phyloP scores from a whole-genome alignment of 2,113 vertebrate species.

The Burhinus bistriatus region DNA sequence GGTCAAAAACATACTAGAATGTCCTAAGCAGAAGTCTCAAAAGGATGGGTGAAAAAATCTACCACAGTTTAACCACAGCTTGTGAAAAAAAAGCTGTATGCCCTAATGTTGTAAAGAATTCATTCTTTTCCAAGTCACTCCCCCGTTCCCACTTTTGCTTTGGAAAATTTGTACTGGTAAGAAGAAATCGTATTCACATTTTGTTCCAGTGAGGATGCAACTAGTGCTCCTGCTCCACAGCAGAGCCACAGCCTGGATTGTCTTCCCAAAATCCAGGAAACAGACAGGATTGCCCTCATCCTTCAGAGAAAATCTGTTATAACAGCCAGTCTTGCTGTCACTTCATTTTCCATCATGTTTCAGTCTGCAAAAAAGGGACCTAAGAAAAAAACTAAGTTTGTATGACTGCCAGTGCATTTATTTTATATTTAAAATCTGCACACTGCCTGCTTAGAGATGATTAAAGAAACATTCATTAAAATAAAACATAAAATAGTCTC shows the following conservation, averaged over 20 bases:
- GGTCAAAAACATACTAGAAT: neutral
- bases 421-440: neutral
- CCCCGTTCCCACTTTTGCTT: neutral
- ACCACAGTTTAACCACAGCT: neutral
- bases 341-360: neutral
- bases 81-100: neutral
- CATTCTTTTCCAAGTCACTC: neutral
- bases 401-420: neutral
- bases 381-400: accelerated
- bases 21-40: neutral
- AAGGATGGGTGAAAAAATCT: neutral
- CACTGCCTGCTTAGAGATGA: neutral
- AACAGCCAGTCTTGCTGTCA: neutral
- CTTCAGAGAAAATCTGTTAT: neutral
- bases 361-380: neutral
- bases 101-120: neutral
- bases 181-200: neutral
- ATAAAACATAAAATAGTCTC: neutral
- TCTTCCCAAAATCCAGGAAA: neutral
- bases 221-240: neutral
- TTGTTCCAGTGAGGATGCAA: neutral
- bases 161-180: neutral
- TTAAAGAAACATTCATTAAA: neutral
- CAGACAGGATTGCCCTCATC: neutral
- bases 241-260: neutral